phyloP scores from a whole-genome alignment of 2,888 invertebrate species.

The Thalpophila matura region DNA sequence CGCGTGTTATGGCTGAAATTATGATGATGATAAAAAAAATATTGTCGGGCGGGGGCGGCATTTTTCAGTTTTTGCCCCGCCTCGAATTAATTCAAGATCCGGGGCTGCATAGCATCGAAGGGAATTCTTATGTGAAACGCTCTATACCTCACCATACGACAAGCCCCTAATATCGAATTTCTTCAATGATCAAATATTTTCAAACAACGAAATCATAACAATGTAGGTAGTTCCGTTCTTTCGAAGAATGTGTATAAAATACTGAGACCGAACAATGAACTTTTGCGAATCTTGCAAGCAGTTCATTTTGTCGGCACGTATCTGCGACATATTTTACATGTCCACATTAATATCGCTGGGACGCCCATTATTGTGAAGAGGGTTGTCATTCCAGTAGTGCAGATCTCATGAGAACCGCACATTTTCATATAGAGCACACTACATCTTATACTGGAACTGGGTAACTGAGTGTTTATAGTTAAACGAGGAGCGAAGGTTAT shows the following conservation, averaged over 20 bases:
- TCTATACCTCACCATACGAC: too few species aligned
- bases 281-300: constrained; percentile 29
- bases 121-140: too few species aligned
- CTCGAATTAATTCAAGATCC: too few species aligned
- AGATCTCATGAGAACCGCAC: constrained; percentile 22
- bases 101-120: too few species aligned
- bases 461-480: too few species aligned
- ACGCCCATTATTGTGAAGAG: constrained; percentile 37
- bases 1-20: too few species aligned
- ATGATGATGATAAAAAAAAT: too few species aligned
- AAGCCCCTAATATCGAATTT: constrained; percentile 20
- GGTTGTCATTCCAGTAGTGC: constrained; percentile 23
- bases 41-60: too few species aligned
- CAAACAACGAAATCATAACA: constrained; percentile 36
- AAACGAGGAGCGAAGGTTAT: too few species aligned
- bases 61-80: too few species aligned
- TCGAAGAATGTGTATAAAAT: constrained; percentile 42
- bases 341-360: constrained; percentile 34
- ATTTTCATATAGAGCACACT: constrained; percentile 31
- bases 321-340: constrained; percentile 36
- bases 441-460: neutral
- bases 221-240: constrained; percentile 26
- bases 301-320: constrained; percentile 26
- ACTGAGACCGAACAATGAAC: constrained; percentile 43
- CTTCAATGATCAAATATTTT: constrained; percentile 23